Percentiles rank a stretch among this genome's conserved stretches.
Conservation (phyloP, 2,888 invertebrate species). For the Adela reaumurella region DNA sequence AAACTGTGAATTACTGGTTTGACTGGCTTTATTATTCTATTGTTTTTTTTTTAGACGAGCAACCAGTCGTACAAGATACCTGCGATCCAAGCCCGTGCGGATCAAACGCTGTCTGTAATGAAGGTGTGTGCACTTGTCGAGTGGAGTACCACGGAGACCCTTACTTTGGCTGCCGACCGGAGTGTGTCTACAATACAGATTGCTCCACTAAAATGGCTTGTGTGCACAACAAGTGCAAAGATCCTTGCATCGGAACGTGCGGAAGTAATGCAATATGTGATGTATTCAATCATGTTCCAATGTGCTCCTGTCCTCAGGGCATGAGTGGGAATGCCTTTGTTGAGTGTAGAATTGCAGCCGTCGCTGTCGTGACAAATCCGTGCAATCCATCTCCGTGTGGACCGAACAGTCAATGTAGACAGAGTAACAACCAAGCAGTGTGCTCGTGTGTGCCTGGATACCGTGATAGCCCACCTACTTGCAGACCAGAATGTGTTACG, state of each 20-base stretch:
- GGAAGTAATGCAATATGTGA: conserved; percentile 67
- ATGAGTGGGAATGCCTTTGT: conserved; percentile 66
- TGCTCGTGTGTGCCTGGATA: conserved; percentile 73
- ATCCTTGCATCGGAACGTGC: conserved; percentile 71
- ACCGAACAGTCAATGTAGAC: conserved; percentile 69
- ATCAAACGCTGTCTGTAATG: conserved; percentile 53
- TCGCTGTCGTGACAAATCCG: conserved; percentile 43
- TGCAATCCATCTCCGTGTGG: conserved; percentile 80
- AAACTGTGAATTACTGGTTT: neutral
- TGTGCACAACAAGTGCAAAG: conserved; percentile 63
- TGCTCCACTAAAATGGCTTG: conserved; percentile 64
- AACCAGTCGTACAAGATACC: conserved; percentile 30
- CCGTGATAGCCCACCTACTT: conserved; percentile 71
- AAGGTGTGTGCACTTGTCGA: conserved; percentile 59
- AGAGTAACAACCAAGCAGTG: conserved; percentile 63
- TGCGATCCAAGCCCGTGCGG: conserved; percentile 66
- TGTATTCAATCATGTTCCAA: conserved; percentile 68
- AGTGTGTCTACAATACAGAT: conserved; percentile 66
- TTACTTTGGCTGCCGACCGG: conserved; percentile 64
- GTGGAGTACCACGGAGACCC: conserved; percentile 65
- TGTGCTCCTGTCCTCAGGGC: conserved; percentile 65
- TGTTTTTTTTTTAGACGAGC: neutral
- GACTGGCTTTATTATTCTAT: neutral
- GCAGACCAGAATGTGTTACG: conserved; percentile 73
- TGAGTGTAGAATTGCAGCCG: conserved; percentile 52